A percentile compares a stretch with the other conserved stretches of the same genome.
These are phyloP conservation scores for Seira sanloemensis DNA, from an alignment of 2,888 invertebrate species.

Conservation along the genomic window DNA sequence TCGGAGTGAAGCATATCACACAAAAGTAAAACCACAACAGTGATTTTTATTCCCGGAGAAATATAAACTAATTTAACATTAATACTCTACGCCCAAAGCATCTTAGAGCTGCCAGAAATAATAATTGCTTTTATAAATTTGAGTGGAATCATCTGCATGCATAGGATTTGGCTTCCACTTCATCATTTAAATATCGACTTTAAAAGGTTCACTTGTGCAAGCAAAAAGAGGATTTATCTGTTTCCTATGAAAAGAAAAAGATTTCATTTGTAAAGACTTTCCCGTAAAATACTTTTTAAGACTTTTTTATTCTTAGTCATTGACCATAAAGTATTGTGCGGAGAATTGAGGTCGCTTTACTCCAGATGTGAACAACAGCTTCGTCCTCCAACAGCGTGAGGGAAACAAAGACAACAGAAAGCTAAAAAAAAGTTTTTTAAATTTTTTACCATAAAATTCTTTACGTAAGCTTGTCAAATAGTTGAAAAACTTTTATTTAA, in stretches of 20 bases:
- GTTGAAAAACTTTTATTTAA: background rate
- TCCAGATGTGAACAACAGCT: background rate
- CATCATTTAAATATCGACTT: background rate
- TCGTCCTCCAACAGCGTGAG: background rate
- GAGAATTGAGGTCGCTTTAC: background rate
- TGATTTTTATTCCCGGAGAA: background rate
- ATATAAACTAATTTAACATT: background rate
- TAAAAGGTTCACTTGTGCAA: background rate
- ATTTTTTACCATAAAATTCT: background rate
- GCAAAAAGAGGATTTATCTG: background rate
- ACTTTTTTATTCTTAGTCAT: background rate
- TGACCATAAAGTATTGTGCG: background rate
- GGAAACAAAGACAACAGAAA: background rate
- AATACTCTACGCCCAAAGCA: background rate
- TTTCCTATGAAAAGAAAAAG: background rate
- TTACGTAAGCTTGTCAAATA: background rate
- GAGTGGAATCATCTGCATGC: background rate
- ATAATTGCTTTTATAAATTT: background rate
- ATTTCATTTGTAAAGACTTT: background rate
- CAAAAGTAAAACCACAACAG: background rate
- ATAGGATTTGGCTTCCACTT: no score
- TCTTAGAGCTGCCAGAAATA: background rate
- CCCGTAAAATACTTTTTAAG: background rate
- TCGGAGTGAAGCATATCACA: no score
- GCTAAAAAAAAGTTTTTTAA: slow-evolving; percentile 21